Percentiles rank a stretch among this genome's conserved stretches.
phyloP scores from a whole-genome alignment of 2,888 invertebrate species.

The Ptychoptera contaminata region DNA sequence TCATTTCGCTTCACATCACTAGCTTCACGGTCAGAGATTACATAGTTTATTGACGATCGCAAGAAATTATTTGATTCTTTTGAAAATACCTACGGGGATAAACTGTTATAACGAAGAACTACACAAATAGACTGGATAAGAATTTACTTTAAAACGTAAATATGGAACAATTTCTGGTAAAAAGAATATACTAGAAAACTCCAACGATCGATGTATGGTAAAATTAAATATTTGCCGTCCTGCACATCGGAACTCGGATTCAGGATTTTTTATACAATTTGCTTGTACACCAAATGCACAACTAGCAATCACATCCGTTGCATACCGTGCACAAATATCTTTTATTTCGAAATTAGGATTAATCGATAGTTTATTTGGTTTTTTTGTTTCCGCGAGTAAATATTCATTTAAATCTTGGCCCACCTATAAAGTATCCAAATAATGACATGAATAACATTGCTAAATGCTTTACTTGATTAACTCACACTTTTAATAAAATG shows the following conservation, averaged over 20 bases:
- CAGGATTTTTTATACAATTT: slow-evolving; percentile 21
- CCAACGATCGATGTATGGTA: slow-evolving; percentile 16
- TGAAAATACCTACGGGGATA: slow-evolving; percentile 13
- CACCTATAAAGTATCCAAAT: slow-evolving; percentile 13
- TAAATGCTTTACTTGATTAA: no score
- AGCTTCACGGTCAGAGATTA: slow-evolving; percentile 28
- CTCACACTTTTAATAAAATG: slow-evolving; percentile 21
- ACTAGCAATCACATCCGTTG: slow-evolving; percentile 25
- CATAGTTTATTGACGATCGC: slow-evolving; percentile 24
- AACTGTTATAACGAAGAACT: not conserved
- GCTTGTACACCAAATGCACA: slow-evolving; percentile 25
- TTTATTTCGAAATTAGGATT: slow-evolving; percentile 20
- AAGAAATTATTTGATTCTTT: slow-evolving; percentile 24
- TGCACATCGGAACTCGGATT: slow-evolving; percentile 20
- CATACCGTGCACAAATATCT: slow-evolving; percentile 20
- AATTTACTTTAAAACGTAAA: slow-evolving; percentile 17
- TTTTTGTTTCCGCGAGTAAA: slow-evolving; percentile 1
- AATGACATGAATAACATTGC: no score
- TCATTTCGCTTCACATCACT: slow-evolving; percentile 29
- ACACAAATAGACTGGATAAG: not conserved
- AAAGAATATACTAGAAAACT: slow-evolving; percentile 22
- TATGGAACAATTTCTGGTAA: slow-evolving; percentile 20
- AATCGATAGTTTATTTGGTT: slow-evolving; percentile 7
- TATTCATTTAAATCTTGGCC: slow-evolving; percentile 17
- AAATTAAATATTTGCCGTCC: slow-evolving; percentile 18